Base-by-base conservation (phyloP, 2,888 invertebrate species). In the Drosophila gaucha region DNA sequence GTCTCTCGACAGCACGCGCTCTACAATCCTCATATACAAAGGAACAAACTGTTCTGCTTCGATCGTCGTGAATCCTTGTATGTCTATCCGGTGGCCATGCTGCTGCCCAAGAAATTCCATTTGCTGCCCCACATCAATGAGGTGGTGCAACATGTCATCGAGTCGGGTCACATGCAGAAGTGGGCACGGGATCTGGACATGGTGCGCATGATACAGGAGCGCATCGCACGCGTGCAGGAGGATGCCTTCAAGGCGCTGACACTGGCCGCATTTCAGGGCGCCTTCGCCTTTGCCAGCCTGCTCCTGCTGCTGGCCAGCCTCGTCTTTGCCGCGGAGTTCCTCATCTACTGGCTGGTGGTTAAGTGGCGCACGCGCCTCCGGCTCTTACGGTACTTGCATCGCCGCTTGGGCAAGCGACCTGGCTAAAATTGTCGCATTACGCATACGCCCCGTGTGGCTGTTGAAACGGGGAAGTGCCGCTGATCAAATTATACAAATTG, bases 81-180 rank as follows among this genome's bases (percentile, higher is more conserved):
- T 57, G 86, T 90, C 0, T 92, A 91, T 62, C 74, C 90, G 14
- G 90, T 91, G 1, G 82, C 88, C 6, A 89, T 92, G 86, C 64
- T 91, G 51, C 72, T 91, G 68, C 88, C 90, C 6, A 90, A 89
- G 59, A 89, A 91, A 54, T 90, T 85, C 47, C 91, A 91, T 78
- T 58, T 92, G 14, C 60, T 91, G 60, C 89, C 90, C 22, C 89
- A 87, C 62, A 90, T 92, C 35, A 91, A 92, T 78, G 83, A 85
- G 0, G 78, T 91, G 4, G 90, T 92, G 43, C 89, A 91, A 43
- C 74, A 86, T 16, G 80, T 91, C 2, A 90, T 90, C 16, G 92
- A 92, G 52, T 91, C 91, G 35, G 92, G 92, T 0, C 90, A 91
- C 36, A 86, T 92, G 74, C 85, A 90, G 14, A 91, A 91, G 59